Evolutionary conservation across 2,797 vertebrate genomes (phyloP), one percentile per base, ranked within the genome.

Genomic region (Fundulus diaphanus): DNA sequence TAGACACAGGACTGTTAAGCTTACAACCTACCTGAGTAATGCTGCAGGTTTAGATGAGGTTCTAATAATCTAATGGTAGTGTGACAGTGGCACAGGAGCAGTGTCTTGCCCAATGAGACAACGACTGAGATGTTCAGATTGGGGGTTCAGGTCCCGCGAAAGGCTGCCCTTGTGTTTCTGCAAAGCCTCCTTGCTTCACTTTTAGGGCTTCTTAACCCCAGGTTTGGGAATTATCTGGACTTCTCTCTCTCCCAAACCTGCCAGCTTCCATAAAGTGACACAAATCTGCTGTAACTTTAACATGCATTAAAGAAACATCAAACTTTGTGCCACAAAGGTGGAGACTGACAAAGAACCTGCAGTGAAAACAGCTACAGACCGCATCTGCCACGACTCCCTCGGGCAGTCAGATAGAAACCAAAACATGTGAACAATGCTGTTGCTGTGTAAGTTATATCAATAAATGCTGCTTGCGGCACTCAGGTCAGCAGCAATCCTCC

Each of bases 401-500:
- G 16, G 20, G 18, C 20, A 63, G 59, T 63, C 31, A 63, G 59
- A 37, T 33, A 63, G 59, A 37, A 59, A 61, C 31, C 31, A 35
- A 33, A 63, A 35, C 33, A 63, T 22, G 59, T 35, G 63, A 66
- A 16, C 63, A 16, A 16, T 0, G 5, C 5, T 42, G 37, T n/a
- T 44, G 24, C 63, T 42, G 22, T 27, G 63, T 66, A 27, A n/a
- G 42, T 66, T 66, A 66, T 66, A 15, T 66, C 63, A 42, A 66
- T 66, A 44, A 42, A 66, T 66, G 63, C 44, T 66, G 61, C 61
- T 40, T 40, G 24, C 24, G 44, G 63, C 37, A 2, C 2, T 66
- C 63, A 27, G 63, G 63, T 42, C 63, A 27, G 63, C 63, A 66
- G 63, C 37, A 42, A 66, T 66, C 13, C 37, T 66, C 63, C 63